Percentiles rank a stretch among this genome's conserved stretches.
phyloP scores from a whole-genome alignment of 2,888 invertebrate genomes.

The Adelphocoris suturalis region DNA sequence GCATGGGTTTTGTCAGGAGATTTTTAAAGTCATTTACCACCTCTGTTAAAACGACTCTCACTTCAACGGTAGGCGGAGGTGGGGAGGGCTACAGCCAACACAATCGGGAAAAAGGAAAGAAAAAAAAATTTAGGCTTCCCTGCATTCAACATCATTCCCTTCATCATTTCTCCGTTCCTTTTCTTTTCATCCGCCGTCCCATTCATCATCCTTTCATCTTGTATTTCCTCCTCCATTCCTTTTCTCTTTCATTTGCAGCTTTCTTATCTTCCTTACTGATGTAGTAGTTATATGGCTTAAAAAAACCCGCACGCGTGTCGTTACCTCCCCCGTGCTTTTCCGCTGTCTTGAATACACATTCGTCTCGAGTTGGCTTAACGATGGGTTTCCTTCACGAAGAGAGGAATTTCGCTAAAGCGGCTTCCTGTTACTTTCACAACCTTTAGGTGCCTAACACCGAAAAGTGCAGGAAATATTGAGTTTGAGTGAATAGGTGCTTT shows the following conservation, averaged over 20 bases:
- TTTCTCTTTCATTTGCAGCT: slow-evolving; percentile 62
- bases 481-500: background rate
- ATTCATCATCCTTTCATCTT: slow-evolving; percentile 68
- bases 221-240: slow-evolving; percentile 28
- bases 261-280: slow-evolving; percentile 59
- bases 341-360: slow-evolving; percentile 25
- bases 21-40: slow-evolving; percentile 63
- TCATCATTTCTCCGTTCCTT: slow-evolving; percentile 58
- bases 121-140: slow-evolving; percentile 43
- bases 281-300: slow-evolving; percentile 38
- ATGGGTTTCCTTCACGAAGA: background rate
- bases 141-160: slow-evolving; percentile 58
- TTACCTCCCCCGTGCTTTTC: background rate
- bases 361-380: slow-evolving; percentile 44
- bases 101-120: slow-evolving; percentile 33
- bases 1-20: slow-evolving; percentile 39
- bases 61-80: slow-evolving; percentile 22
- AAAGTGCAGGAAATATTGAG: slow-evolving; percentile 16
- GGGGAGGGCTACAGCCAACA: slow-evolving; percentile 13
- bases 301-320: slow-evolving; percentile 8
- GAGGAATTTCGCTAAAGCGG: background rate
- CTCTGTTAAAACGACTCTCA: slow-evolving; percentile 30
- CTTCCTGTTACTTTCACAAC: slow-evolving; percentile 27
- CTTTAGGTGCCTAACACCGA: slow-evolving; percentile 15
- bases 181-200: slow-evolving; percentile 56